Conservation (phyloP, 2,113 vertebrate species). For the Propithecus coquereli region DNA sequence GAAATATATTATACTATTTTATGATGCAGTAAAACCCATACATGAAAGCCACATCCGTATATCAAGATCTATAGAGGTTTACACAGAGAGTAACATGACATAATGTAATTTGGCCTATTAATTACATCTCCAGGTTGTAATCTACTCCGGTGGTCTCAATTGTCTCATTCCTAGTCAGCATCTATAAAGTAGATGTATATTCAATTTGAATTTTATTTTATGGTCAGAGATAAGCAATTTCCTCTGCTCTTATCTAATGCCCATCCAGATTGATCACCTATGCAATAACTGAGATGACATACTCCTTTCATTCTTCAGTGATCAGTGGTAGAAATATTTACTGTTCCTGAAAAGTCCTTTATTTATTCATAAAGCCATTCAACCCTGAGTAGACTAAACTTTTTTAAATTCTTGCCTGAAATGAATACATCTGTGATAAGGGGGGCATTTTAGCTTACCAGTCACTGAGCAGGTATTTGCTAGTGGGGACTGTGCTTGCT, state of each 20-base stretch:
- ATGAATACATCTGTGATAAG: neutral
- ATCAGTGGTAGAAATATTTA: neutral
- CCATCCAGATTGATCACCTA: neutral
- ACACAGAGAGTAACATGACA: neutral
- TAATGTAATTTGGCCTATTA: neutral
- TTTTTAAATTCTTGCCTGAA: neutral
- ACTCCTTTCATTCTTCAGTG: neutral
- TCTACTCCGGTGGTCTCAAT: neutral
- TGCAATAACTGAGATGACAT: neutral
- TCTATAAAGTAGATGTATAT: neutral
- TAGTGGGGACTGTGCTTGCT: neutral
- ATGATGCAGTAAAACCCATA: neutral
- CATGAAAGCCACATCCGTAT: neutral
- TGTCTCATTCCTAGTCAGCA: neutral
- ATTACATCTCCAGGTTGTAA: neutral
- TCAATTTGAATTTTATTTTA: constrained; percentile 21
- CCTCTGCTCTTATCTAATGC: neutral
- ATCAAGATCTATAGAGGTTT: neutral
- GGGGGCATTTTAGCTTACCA: neutral
- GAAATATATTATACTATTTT: fast-evolving
- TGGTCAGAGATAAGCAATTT: neutral
- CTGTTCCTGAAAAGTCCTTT: neutral
- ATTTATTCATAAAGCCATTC: neutral
- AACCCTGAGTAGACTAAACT: neutral
- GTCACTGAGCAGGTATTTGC: neutral